Base-by-base conservation (phyloP, 64 coral and sea anemone genomes). In the Montipora efflorescens region DNA sequence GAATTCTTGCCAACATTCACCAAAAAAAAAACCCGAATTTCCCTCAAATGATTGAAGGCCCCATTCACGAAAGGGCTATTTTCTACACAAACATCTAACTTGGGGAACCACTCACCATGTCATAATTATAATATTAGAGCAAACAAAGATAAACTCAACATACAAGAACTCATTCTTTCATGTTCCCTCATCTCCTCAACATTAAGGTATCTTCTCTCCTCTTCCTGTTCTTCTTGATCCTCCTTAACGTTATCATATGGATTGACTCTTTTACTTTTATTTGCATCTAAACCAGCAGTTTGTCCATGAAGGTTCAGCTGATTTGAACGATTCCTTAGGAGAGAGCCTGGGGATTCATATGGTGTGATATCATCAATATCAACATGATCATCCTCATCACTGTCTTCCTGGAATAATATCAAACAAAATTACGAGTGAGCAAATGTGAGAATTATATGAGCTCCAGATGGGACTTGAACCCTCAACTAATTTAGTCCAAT, bases 311-410 rank as follows among this genome's bases (percentile, higher is more conserved):
- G 61, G 6, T 7, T 87, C 69, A 47, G 84, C 28, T 95, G 89
- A 72, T 81, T 53, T 7, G 89, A 10, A 43, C 79, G 94, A 3
- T 92, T 94, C 55, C 89, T 78, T 46, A 97, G 16, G 12, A 97
- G 73, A 14, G 92, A 93, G 49, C 95, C 95, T 89, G 95, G 95
- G 71, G 93, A 67, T 8, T 93, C 92, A 74, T 94, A 97, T 10
- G 95, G 95, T 59, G 90, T 94, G 64, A 95, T 97, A 3, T 97
- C 84, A 5, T 84, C 88, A 83, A 97, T 76, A 71, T 97, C 95
- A 61, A 97, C 74, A 10, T 94, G 89, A 67, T 97, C 95, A 43
- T 97, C 95, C 49, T 97, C 93, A 48, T 97, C 95, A 89, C 89
- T 92, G 5, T 74, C 93, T 5, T 91, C 92, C n/a, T 47, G 66